Evolutionary conservation across 1,140 invertebrate genomes (phyloP), one percentile per base, ranked within the genome.

Genomic region (Riptortus pedestris): DNA sequence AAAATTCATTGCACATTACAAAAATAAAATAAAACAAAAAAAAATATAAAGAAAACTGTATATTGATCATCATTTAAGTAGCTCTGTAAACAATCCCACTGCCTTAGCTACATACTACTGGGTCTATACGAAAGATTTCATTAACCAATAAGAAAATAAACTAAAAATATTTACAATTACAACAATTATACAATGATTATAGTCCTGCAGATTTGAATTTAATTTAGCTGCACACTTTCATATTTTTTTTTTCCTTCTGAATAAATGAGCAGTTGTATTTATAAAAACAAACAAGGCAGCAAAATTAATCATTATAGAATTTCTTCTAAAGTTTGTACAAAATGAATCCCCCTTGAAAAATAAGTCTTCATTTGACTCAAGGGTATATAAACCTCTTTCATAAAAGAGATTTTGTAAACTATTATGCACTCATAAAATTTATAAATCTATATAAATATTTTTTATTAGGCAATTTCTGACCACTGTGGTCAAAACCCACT

Each of bases 371-470:
- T 51, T 2, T n/a, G 22, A 51, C 48, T 51, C 22, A 22, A 51
- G 48, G 48, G 55, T 28, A 51, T 5, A 51, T 16, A 28, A 58
- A 58, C 55, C 55, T 58, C 55, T 58, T 58, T 58, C 55, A 28
- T 58, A 58, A 58, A 58, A 58, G 55, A 58, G 55, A 58, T 58
- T 58, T 58, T 28, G 22, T 28, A 20, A 51, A 20, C 48, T 51
- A 51, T 51, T 51, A 51, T 51, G n/a, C 48, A 51, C 48, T n/a
- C 51, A 24, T 27, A 20, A 58, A 18, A 58, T 58, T 16, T 58
- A 27, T 58, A 29, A 51, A 51, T 51, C 18, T 12, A 58, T 58
- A 58, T 58, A 58, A n/a, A 58, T 58, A 58, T 58, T n/a, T 51
- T 18, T 9, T 28, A 18, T 28, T 58, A 58, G 55, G 55, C 55